Conservation (phyloP, 2,113 vertebrate species). For the Dissostichus mawsoni region DNA sequence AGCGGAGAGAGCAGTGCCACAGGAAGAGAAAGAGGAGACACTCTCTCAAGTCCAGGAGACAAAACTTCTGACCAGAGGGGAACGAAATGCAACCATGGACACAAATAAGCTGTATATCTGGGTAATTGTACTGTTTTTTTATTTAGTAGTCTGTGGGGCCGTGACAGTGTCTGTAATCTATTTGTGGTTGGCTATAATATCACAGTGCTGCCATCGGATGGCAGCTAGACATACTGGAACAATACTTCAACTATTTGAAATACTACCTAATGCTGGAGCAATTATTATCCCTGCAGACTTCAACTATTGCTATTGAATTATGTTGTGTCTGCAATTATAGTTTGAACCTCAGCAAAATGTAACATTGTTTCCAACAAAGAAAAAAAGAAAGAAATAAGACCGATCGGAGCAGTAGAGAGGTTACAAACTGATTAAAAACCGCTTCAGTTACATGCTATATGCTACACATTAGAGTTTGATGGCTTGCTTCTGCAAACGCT, state of each 20-base stretch:
- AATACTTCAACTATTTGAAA: constrained; percentile 8
- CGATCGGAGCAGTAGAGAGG: background rate
- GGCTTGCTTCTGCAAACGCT: constrained; percentile 2
- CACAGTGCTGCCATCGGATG: constrained; percentile 61
- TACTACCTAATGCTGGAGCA: background rate
- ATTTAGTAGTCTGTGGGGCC: constrained; percentile 7
- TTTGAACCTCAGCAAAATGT: too few relatives aligned
- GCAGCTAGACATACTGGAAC: constrained; percentile 44
- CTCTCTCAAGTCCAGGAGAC: constrained; percentile 84
- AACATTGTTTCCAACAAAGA: too few relatives aligned
- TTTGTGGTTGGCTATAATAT: constrained; percentile 34
- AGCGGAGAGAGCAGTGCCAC: constrained; percentile 89
- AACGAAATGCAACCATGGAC: constrained; percentile 14
- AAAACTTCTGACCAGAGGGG: constrained; percentile 72
- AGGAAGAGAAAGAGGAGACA: constrained; percentile 94
- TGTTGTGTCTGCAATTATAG: too few relatives aligned
- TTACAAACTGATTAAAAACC: background rate
- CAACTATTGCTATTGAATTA: too few relatives aligned
- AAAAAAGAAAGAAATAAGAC: too few relatives aligned
- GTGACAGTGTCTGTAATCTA: constrained; percentile 13
- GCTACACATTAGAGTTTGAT: constrained; percentile 1
- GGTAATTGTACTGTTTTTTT: constrained; percentile 19
- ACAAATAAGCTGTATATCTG: constrained; percentile 31
- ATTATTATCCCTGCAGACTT: constrained; percentile 17
- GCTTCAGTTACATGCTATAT: background rate